Conservation (phyloP, 1,140 invertebrate genomes). For the Apis dorsata region DNA sequence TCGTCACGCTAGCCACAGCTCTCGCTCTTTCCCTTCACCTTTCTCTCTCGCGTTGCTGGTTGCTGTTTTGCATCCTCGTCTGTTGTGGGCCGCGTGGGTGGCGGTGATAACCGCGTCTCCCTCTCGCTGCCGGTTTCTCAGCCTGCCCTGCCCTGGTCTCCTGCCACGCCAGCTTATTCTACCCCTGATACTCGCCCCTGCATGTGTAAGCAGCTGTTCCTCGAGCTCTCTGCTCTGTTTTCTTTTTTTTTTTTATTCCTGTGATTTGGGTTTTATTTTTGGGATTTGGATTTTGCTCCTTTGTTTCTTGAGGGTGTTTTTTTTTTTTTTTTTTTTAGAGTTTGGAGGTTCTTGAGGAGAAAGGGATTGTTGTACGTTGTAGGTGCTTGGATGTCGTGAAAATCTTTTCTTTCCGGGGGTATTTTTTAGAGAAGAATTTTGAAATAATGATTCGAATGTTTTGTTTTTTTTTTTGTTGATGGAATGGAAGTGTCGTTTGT, state of each 20-base stretch:
- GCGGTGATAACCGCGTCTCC: background rate
- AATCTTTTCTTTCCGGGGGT: no score
- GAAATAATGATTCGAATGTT: no score
- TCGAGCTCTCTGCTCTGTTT: background rate
- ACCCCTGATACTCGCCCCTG: background rate
- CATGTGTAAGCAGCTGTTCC: background rate
- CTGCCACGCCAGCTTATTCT: background rate
- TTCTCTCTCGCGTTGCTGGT: background rate
- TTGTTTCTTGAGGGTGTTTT: background rate
- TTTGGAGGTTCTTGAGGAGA: background rate
- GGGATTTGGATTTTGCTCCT: background rate
- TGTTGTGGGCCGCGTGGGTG: background rate
- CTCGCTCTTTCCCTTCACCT: no score
- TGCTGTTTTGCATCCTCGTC: background rate
- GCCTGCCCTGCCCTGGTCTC: constrained; percentile 18
- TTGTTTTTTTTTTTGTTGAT: no score
- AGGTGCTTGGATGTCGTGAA: no score
- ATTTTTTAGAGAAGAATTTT: no score
- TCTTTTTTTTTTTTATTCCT: background rate
- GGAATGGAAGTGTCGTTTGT: no score
- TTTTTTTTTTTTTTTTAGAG: background rate
- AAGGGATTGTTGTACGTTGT: no score
- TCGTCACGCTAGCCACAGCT: no score
- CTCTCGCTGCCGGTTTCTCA: background rate
- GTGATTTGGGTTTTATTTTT: background rate